Evolutionary conservation across 2,113 vertebrate genomes (phyloP).

Genomic region (Psilopogon haemacephalus): DNA sequence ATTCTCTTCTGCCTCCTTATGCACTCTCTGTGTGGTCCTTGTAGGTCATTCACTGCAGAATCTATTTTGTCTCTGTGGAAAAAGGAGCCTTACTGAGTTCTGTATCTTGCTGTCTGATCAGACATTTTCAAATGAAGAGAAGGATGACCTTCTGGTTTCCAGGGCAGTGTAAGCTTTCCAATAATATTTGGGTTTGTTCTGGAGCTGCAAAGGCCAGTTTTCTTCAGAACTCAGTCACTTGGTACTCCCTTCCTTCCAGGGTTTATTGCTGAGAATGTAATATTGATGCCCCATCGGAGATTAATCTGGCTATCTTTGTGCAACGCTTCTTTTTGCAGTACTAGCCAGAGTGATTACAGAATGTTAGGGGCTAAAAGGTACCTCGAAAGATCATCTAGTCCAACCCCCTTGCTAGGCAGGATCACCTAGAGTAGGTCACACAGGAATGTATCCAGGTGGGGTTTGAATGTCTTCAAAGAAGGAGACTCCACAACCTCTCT

Average conservation of each 20-base stretch:
- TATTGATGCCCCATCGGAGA: neutral
- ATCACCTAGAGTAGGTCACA: too few relatives aligned
- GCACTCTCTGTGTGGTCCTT: neutral
- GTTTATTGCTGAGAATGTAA: neutral
- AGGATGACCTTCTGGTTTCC: neutral
- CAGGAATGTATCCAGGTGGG: too few relatives aligned
- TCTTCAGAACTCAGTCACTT: neutral
- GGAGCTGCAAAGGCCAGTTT: neutral
- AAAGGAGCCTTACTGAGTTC: neutral
- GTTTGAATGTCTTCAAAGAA: too few relatives aligned
- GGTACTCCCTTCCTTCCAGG: neutral
- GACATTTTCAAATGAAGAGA: neutral
- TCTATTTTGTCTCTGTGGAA: neutral
- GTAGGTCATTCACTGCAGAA: neutral
- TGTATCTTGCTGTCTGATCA: neutral
- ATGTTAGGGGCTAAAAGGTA: too few relatives aligned
- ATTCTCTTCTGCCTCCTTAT: neutral
- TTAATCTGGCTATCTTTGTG: neutral
- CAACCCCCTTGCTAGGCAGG: too few relatives aligned
- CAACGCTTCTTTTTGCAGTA: neutral
- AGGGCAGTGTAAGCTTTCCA: neutral
- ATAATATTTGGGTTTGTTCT: neutral
- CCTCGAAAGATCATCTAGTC: too few relatives aligned
- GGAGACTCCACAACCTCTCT: too few relatives aligned
- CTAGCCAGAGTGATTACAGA: neutral